These are phyloP conservation scores for Melanostigma gelatinosum DNA, from an alignment of 2,113 vertebrate genomes.

Conservation along the genomic window DNA sequence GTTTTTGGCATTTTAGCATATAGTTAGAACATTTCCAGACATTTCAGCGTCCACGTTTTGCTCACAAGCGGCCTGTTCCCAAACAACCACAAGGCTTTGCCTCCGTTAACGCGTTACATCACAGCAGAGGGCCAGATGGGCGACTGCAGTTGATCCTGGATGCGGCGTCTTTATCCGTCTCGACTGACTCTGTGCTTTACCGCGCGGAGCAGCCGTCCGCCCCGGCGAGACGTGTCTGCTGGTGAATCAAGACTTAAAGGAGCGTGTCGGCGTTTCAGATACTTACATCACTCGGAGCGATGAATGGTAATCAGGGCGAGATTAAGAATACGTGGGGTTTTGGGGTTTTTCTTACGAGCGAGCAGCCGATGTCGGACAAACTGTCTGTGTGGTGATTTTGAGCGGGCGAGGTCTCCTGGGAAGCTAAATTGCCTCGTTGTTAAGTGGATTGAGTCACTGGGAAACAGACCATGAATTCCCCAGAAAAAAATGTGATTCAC, in stretches of 20 bases:
- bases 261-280: conserved; percentile 36
- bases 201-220: conserved; percentile 37
- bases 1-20: background rate
- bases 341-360: conserved; percentile 9
- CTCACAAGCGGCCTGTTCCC: background rate
- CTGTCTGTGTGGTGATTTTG: conserved; percentile 26
- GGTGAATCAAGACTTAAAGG: conserved; percentile 22
- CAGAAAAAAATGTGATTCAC: conserved; percentile 72
- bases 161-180: conserved; percentile 48
- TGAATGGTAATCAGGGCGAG: conserved; percentile 7
- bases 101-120: conserved; percentile 44
- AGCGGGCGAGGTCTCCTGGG: conserved; percentile 24
- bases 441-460: conserved; percentile 70
- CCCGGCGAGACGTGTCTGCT: conserved; percentile 16
- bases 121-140: conserved; percentile 53
- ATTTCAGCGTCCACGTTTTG: background rate
- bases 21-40: background rate
- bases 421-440: conserved; percentile 64
- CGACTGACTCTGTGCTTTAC: conserved; percentile 29
- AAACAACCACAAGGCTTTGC: conserved; percentile 18
- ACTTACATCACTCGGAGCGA: conserved; percentile 31
- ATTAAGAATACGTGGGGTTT: conserved; percentile 38
- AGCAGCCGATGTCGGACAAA: conserved; percentile 38
- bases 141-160: conserved; percentile 31
- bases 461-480: conserved; percentile 71